These are phyloP conservation scores for Gastrophryne carolinensis DNA, from an alignment of 2,797 vertebrate genomes.

Conservation along the genomic window DNA sequence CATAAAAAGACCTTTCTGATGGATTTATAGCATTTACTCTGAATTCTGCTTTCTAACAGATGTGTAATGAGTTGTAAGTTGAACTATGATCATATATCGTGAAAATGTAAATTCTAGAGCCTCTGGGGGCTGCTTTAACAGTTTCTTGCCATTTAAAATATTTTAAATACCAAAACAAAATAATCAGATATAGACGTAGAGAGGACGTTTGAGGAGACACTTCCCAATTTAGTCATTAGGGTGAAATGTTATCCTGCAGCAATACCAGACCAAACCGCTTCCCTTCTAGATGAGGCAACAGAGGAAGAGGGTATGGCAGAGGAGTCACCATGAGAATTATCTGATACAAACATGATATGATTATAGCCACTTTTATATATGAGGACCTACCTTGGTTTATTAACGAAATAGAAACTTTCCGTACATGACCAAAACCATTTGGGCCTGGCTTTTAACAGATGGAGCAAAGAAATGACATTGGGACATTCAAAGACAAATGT, in stretches of 20 bases:
- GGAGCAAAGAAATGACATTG: no score
- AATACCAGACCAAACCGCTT: slow-evolving; percentile 3
- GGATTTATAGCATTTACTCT: not conserved
- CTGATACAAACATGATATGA: not conserved
- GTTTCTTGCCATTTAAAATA: not conserved
- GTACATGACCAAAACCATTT: no score
- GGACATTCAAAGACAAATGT: no score
- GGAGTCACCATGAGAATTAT: not conserved
- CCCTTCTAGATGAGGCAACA: not conserved
- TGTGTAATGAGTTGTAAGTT: not conserved
- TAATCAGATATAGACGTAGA: not conserved
- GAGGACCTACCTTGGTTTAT: not conserved
- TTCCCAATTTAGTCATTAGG: not conserved
- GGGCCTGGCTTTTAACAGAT: no score
- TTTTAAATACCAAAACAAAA: not conserved
- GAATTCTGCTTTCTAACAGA: not conserved
- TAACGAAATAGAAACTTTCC: not conserved
- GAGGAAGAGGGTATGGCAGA: slow-evolving; percentile 2
- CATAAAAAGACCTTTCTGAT: not conserved
- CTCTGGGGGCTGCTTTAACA: not conserved
- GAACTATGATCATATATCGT: not conserved
- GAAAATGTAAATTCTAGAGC: not conserved
- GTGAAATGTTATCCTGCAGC: not conserved
- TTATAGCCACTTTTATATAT: not conserved
- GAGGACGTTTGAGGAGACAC: not conserved